phyloP scores from a whole-genome alignment of 2,797 vertebrate species.

The Limnodromus scolopaceus region DNA sequence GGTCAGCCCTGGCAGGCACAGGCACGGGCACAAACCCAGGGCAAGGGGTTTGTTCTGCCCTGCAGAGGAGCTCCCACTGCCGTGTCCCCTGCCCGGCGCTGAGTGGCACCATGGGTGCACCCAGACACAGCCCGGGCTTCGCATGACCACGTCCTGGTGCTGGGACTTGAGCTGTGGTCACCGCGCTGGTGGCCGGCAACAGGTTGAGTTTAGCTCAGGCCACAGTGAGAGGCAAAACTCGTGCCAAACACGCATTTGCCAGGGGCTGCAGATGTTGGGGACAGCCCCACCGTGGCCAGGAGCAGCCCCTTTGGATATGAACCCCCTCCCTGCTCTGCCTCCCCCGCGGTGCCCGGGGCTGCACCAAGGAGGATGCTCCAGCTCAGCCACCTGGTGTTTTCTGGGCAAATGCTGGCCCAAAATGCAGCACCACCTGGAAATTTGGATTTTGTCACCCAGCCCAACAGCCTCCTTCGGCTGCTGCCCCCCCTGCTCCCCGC shows the following conservation, averaged over 20 bases:
- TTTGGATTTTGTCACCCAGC: rapidly evolving
- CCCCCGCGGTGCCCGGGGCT: rapidly evolving
- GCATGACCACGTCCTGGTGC: rapidly evolving
- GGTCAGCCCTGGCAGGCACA: rapidly evolving
- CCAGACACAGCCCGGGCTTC: rapidly evolving
- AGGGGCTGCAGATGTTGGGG: background rate
- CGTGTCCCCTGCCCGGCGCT: rapidly evolving
- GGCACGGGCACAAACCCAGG: rapidly evolving
- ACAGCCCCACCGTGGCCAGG: background rate
- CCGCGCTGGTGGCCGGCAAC: background rate
- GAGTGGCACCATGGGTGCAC: rapidly evolving
- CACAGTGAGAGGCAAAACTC: background rate
- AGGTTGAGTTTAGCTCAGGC: background rate
- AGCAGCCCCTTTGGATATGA: background rate
- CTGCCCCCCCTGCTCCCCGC: rapidly evolving
- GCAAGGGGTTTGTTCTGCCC: background rate
- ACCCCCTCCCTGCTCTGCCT: background rate
- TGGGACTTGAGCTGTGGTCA: rapidly evolving
- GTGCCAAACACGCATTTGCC: background rate
- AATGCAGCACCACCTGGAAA: background rate
- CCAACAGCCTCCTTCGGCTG: background rate
- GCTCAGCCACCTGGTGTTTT: background rate
- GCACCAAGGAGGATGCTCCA: background rate
- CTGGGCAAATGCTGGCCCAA: background rate
- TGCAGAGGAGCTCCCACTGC: rapidly evolving